A percentile compares a stretch with the other conserved stretches of the same genome.
Conservation (phyloP, 2,113 vertebrate genomes). For the Pituophis catenifer region DNA sequence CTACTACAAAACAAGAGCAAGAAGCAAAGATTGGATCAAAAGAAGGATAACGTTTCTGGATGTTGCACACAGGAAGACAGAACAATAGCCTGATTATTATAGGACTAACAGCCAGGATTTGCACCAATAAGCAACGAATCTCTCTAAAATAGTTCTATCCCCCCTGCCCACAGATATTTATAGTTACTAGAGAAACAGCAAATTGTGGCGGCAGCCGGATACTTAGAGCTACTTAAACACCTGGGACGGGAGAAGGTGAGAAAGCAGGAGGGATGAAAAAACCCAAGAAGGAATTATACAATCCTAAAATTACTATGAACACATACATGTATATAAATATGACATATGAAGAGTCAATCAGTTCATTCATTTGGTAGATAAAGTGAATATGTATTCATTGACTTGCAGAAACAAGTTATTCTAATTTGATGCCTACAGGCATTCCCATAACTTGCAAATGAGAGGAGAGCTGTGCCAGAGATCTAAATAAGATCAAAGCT, state of each 20-base stretch:
- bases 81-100: background rate
- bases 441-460: constrained; percentile 15
- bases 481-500: constrained; percentile 3
- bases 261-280: background rate
- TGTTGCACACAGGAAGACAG: background rate
- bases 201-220: background rate
- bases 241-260: background rate
- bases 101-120: background rate
- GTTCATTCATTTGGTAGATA: background rate
- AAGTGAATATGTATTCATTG: background rate
- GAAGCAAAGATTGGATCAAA: background rate
- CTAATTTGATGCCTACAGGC: constrained; percentile 17
- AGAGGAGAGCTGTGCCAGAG: background rate
- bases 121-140: background rate
- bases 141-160: background rate
- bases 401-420: constrained; percentile 16
- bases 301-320: background rate
- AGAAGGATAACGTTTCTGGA: background rate
- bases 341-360: background rate
- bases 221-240: background rate
- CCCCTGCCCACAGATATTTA: background rate
- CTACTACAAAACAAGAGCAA: constrained; percentile 58
- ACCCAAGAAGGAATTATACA: background rate
- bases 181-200: background rate
- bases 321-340: background rate